Base-by-base conservation (phyloP, 2,113 vertebrate species). In the Athene cunicularia region DNA sequence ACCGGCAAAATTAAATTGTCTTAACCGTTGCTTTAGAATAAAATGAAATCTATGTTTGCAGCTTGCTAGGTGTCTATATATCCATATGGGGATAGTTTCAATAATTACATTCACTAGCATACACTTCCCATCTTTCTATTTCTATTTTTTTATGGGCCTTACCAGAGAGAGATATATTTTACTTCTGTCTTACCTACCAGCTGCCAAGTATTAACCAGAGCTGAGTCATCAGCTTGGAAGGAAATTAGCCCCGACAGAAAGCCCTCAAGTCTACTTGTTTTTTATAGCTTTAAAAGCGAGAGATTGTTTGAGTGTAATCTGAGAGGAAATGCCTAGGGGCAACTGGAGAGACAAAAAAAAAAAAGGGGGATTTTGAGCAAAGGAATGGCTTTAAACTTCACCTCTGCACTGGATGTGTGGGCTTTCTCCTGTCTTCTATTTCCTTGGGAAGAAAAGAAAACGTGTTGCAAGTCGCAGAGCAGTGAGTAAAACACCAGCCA, bases 221-320 rank as follows among this genome's bases (percentile, higher is more conserved):
- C 86, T 85, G 71, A 76, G 88, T 30, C 80, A 91, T 88, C 72
- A 92, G 47, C 90, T 93, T 67, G 71, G 86, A 90, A 92, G 33
- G 68, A 88, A 94, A 93, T 76, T 79, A 86, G 92, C 83, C 80
- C 75, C 0, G 2, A 93, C 37, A 82, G 84, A 85, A 85, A 90
- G 58, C 58, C 81, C 92, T 80, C 60, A 86, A 92, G 80, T 45
- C 70, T 66, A 14, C 82, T 89, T 89, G 73, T 7, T 66, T 80
- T 94, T 89, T 64, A 76, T 22, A 41, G 90, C 45, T 89, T 82
- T 79, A 43, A 93, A 94, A 92, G 43, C 1, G 0, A 73, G 84
- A 80, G 87, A 67, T 19, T 77, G 75, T 58, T 96, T 43, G 59
- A 87, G 60, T 74, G 72, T 70, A 95, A 95, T 75, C 37, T n/a